phyloP scores from a whole-genome alignment of 2,113 vertebrate genomes.

The Tapirus terrestris region DNA sequence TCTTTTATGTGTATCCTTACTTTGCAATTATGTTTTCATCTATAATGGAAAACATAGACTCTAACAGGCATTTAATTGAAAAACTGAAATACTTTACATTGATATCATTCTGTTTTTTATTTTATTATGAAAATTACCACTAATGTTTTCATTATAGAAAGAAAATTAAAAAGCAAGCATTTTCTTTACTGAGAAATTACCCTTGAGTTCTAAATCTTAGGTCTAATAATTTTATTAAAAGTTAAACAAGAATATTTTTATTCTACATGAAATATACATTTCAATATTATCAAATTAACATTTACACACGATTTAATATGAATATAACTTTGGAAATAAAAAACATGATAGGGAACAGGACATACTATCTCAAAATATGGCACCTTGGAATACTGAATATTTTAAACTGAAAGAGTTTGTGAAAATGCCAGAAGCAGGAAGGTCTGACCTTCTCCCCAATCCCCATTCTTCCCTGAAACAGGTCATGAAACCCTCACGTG shows the following conservation, averaged over 20 bases:
- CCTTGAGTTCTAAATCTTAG: not conserved
- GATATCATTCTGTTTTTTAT: not conserved
- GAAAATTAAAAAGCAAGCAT: slow-evolving; percentile 30
- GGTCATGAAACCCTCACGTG: not conserved
- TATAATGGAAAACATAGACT: not conserved
- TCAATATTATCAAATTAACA: slow-evolving; percentile 10
- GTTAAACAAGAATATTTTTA: not conserved
- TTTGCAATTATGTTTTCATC: not conserved
- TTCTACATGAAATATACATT: not conserved
- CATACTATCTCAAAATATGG: not conserved
- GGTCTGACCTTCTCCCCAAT: not conserved
- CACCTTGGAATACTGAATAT: not conserved
- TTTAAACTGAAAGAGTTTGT: not conserved
- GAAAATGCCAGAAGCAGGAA: not conserved
- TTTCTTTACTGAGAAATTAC: slow-evolving; percentile 23
- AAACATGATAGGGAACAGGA: not conserved
- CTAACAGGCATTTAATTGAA: not conserved
- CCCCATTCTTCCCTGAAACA: not conserved
- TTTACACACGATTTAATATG: not conserved
- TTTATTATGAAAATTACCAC: slow-evolving; percentile 39
- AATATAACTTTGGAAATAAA: slow-evolving; percentile 26
- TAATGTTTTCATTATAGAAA: slow-evolving; percentile 53
- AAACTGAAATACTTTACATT: slow-evolving; percentile 7
- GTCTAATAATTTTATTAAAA: slow-evolving; percentile 17
- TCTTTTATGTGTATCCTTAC: not conserved